Evolutionary conservation across 2,888 invertebrate genomes (phyloP).

Genomic region (Atethmia centrago): DNA sequence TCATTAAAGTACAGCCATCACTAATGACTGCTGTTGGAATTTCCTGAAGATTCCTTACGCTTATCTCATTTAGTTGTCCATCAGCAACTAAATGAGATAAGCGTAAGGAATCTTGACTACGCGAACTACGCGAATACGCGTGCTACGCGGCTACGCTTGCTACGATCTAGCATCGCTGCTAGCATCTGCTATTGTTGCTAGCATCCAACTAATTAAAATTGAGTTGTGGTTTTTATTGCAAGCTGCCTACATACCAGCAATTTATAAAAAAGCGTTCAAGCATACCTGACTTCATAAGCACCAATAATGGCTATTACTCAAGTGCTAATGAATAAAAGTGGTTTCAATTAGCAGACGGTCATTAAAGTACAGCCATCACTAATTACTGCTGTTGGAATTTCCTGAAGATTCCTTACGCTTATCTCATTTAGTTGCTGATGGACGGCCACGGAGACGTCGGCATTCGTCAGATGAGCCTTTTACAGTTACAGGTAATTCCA

Average conservation of each 20-base stretch:
- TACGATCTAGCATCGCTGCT: too few relatives aligned
- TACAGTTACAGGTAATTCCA: slow-evolving; percentile 50
- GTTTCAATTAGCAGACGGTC: slow-evolving; percentile 76
- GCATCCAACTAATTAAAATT: not conserved
- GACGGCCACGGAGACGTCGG: slow-evolving; percentile 49
- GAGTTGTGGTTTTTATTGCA: not conserved
- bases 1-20: slow-evolving; percentile 75
- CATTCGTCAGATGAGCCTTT: slow-evolving; percentile 58
- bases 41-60: slow-evolving; percentile 69
- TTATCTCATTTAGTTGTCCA: slow-evolving; percentile 67
- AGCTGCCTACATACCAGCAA: not conserved
- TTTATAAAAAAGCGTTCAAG: slow-evolving; percentile 4
- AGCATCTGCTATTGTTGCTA: too few relatives aligned
- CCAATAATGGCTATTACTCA: slow-evolving; percentile 12
- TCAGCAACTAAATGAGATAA: slow-evolving; percentile 68
- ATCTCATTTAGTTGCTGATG: slow-evolving; percentile 68
- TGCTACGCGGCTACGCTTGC: too few relatives aligned
- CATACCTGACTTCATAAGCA: slow-evolving; percentile 6
- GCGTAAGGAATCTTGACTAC: slow-evolving; percentile 67
- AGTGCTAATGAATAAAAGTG: slow-evolving; percentile 76
- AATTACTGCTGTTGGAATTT: slow-evolving; percentile 79
- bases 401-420: slow-evolving; percentile 66
- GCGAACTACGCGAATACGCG: too few relatives aligned
- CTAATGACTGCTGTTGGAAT: slow-evolving; percentile 80
- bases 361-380: slow-evolving; percentile 75